These are phyloP conservation scores for Cariama cristata DNA, from an alignment of 2,113 vertebrate species.

Conservation along the genomic window DNA sequence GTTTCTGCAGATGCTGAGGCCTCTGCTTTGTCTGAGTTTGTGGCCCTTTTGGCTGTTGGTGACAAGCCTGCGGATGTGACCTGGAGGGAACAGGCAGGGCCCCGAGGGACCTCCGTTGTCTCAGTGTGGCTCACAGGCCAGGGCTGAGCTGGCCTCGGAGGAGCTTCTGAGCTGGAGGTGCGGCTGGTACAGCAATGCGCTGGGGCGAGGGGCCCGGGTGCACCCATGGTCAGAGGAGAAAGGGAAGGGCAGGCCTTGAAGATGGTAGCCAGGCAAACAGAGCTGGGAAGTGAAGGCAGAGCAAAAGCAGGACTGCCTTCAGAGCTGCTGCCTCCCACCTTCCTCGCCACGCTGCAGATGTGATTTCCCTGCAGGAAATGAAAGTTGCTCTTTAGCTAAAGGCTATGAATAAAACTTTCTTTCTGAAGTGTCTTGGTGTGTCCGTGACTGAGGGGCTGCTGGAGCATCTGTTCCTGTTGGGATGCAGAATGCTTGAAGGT, in stretches of 20 bases:
- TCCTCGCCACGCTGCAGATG: background rate
- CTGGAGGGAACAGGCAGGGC: background rate
- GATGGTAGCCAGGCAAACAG: too few species aligned
- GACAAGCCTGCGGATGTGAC: background rate
- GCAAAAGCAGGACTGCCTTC: background rate
- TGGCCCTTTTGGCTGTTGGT: background rate
- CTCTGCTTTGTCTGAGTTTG: background rate
- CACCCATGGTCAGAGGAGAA: background rate
- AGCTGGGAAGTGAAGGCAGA: background rate
- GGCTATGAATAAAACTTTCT: background rate
- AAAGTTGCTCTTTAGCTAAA: background rate
- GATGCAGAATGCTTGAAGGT: background rate
- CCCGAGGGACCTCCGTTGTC: too few species aligned
- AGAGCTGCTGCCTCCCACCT: background rate
- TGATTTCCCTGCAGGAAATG: background rate
- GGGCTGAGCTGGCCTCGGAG: background rate
- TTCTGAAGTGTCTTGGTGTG: background rate
- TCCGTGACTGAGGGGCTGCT: background rate
- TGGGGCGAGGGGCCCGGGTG: background rate
- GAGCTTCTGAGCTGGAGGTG: background rate
- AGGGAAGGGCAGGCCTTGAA: background rate
- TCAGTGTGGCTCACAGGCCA: accelerated
- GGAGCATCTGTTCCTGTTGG: background rate
- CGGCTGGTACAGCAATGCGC: background rate
- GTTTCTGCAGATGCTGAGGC: background rate